Evolutionary conservation across 2,113 vertebrate species (phyloP).

Genomic region (Tichodroma muraria): DNA sequence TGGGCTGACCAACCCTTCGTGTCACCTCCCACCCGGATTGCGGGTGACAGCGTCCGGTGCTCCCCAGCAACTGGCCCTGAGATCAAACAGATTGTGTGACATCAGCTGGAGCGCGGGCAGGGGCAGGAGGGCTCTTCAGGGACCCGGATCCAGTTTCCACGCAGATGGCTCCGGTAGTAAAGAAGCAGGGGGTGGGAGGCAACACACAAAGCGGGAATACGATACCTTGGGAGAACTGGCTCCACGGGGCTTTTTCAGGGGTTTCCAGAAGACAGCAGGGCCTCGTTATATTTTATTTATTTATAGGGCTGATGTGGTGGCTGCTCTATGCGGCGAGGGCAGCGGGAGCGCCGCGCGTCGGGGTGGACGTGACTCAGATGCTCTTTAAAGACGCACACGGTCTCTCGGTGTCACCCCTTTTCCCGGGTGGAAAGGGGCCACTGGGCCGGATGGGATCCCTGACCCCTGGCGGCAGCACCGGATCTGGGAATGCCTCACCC

Average conservation of each 20-base stretch:
- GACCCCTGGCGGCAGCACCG: neutral
- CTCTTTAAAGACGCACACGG: neutral
- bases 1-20: neutral
- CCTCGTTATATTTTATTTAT: slow-evolving; percentile 21
- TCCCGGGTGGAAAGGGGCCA: neutral
- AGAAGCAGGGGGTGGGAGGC: neutral
- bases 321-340: neutral
- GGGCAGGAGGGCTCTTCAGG: slow-evolving; percentile 9
- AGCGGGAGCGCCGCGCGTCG: neutral
- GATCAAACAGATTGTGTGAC: slow-evolving; percentile 50
- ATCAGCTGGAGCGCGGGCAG: slow-evolving; percentile 44
- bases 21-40: neutral
- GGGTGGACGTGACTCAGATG: neutral
- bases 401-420: neutral
- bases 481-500: neutral
- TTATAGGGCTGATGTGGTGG: slow-evolving; percentile 25
- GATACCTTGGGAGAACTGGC: slow-evolving; percentile 24
- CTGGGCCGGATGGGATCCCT: neutral
- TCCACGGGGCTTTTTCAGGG: neutral
- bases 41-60: neutral
- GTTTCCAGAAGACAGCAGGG: neutral
- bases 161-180: slow-evolving; percentile 43
- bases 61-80: slow-evolving; percentile 10
- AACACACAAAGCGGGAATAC: neutral
- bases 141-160: slow-evolving; percentile 36